Evolutionary conservation across 2,888 invertebrate genomes (phyloP).

Genomic region (Seira ritae): DNA sequence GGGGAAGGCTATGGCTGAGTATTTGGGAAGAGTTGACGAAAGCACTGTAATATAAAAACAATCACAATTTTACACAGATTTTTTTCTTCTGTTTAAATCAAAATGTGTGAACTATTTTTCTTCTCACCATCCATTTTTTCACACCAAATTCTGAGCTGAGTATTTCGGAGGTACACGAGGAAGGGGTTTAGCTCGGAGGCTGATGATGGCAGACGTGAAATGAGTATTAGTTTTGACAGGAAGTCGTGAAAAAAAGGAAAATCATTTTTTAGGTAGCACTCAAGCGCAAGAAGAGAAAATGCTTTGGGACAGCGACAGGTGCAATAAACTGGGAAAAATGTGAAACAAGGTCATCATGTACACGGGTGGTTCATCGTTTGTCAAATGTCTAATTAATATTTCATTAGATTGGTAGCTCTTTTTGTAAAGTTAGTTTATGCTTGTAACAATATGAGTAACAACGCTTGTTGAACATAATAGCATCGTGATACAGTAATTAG

Average conservation of each 20-base stretch:
- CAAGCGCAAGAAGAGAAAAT: not conserved
- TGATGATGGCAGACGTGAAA: not conserved
- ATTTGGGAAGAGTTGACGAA: not conserved
- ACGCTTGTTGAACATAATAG: not conserved
- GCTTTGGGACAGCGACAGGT: not conserved
- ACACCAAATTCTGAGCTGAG: not conserved
- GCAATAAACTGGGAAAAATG: not conserved
- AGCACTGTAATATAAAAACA: conserved; percentile 6
- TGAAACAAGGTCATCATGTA: conserved; percentile 3
- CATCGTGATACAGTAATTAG: not conserved
- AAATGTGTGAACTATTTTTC: not conserved
- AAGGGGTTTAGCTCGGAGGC: not conserved
- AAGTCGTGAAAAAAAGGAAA: not conserved
- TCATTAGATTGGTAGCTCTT: conserved; percentile 27
- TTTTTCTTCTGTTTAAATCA: too few species aligned
- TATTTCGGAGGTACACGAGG: not conserved
- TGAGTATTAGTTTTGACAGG: not conserved
- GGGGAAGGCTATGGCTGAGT: conserved; percentile 16
- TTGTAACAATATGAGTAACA: not conserved
- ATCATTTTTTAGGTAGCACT: not conserved
- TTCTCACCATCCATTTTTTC: conserved; percentile 16
- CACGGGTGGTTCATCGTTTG: not conserved
- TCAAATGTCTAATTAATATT: conserved; percentile 35
- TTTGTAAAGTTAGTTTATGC: not conserved
- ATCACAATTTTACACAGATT: not conserved